Evolutionary conservation across 2,113 vertebrate genomes (phyloP), one percentile per base, ranked within the genome.

Genomic region (Phasianus colchicus): DNA sequence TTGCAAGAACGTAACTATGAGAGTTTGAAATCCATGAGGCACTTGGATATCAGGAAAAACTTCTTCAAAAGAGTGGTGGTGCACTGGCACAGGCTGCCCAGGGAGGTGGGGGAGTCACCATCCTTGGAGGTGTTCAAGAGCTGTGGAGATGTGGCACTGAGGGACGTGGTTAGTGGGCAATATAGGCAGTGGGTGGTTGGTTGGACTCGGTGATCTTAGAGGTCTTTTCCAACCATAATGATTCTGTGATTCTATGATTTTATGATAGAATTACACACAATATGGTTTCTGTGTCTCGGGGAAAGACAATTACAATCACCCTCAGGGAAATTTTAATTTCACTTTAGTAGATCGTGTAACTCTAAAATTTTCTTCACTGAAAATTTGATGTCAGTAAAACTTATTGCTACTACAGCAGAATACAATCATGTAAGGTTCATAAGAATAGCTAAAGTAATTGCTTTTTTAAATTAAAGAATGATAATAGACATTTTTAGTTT

Each of bases 391-490:
- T 34, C 72, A 83, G 32, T 81, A 80, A 90, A 92, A 63, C 9
- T 64, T 64, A 64, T 52, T 90, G 47, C 34, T 29, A 73, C 36
- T 67, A 83, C 74, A 74, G 24, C 32, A 90, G 61, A 77, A 91
- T 24, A 65, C 54, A 27, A 61, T 13, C 48, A 61, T 14, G 74
- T 52, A 67, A 91, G 8, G 3, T 74, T 86, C 50, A 22, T 69
- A 71, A 78, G 47, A 88, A 88, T 43, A 65, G 32, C 73, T 72
- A 40, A 18, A 57, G 65, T 67, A 48, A 75, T 65, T 55, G 20
- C 17, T 27, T 94, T 91, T 88, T 80, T 8, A 83, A 91, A 88
- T 78, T 86, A 7, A 86, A 88, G 60, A 83, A 60, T 64, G 13
- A 55, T 21, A 70, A 36, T 27, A 86, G 40, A 42, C 43, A 50